Base-by-base conservation (phyloP, 2,113 vertebrate species). In the Colaptes auratus region DNA sequence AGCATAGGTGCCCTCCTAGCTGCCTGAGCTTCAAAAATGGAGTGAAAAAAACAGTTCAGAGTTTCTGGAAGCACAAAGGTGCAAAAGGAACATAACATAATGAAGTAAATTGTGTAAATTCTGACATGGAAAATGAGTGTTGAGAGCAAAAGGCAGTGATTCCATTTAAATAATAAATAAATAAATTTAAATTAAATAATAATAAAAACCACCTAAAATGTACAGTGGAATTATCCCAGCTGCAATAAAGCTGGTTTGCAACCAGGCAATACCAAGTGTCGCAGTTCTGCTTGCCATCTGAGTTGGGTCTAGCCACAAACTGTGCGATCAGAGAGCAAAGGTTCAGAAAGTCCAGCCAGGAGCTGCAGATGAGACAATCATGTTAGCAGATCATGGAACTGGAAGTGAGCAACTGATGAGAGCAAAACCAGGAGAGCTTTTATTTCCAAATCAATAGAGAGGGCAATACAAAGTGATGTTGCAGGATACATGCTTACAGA, bases 371-470 rank as follows among this genome's bases (percentile, higher is more conserved):
- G 25, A 75, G 36, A 58, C 4, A 2, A 19, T 53, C n/a, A 33
- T 1, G 0, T 24, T 72, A 39, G 53, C 48, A 79, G 70, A 75
- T 61, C 7, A 2, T 39, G n/a, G 74, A 88, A 59, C 76, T 93
- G 42, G 56, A 89, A 61, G 39, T 35, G 67, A 92, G 60, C 59
- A 76, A 82, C 87, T 3, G 3, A 20, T 77, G 27, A 83, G 59
- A 82, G 35, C 39, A 80, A 82, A 66, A 86, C 16, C 69, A 92
- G 64, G 75, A 88, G 48, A 55, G 31, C 10, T 89, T 89, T 84
- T 85, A 58, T 93, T 92, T 93, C 81, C 82, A 82, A 82, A 84
- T 92, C 84, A 30, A 79, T 92, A 82, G 15, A 79, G n/a, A 64
- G 12, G 70, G 66, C 58, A 92, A 91, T 75, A 78, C 17, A 71